Percentiles rank a stretch among this genome's conserved stretches.
These are phyloP conservation scores for Desmophyllum pertusum DNA, from an alignment of 92 coral and sea anemone species.

Conservation along the genomic window DNA sequence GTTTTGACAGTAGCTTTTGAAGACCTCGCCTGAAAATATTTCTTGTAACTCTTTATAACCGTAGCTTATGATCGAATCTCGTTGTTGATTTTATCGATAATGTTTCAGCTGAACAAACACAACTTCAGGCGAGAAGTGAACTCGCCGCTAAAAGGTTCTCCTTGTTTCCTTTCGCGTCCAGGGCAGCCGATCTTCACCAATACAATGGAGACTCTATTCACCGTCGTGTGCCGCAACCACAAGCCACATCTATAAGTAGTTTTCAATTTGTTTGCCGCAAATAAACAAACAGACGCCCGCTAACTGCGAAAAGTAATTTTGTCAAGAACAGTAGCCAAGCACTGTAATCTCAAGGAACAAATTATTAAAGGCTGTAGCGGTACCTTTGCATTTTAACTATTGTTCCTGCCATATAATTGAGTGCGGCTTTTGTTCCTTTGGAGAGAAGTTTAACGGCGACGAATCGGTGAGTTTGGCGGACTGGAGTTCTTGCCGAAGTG, in stretches of 20 bases:
- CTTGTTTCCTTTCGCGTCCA: background rate
- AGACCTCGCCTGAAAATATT: background rate
- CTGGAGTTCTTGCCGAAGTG: background rate
- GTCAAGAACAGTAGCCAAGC: constrained; percentile 30
- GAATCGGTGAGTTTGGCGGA: background rate
- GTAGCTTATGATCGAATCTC: constrained; percentile 12
- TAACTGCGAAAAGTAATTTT: constrained; percentile 23
- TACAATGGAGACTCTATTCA: background rate
- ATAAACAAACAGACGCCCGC: constrained; percentile 36
- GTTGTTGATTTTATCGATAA: constrained; percentile 33
- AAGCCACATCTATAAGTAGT: background rate
- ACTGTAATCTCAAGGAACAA: constrained; percentile 36
- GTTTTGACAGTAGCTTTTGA: background rate
- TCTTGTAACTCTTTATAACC: background rate
- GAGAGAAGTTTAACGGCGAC: background rate
- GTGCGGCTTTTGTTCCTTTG: background rate
- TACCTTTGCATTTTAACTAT: background rate
- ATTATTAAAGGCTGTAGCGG: constrained; percentile 26
- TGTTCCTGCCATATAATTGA: constrained; percentile 8
- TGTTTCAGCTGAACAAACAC: constrained; percentile 44
- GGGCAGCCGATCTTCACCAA: background rate
- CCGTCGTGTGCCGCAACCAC: background rate
- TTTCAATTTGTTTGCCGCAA: constrained; percentile 34
- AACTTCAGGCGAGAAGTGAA: constrained; percentile 3
- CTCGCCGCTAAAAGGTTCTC: constrained; percentile 8